Evolutionary conservation across 2,797 vertebrate species (phyloP).

Genomic region (Propithecus perrieri): DNA sequence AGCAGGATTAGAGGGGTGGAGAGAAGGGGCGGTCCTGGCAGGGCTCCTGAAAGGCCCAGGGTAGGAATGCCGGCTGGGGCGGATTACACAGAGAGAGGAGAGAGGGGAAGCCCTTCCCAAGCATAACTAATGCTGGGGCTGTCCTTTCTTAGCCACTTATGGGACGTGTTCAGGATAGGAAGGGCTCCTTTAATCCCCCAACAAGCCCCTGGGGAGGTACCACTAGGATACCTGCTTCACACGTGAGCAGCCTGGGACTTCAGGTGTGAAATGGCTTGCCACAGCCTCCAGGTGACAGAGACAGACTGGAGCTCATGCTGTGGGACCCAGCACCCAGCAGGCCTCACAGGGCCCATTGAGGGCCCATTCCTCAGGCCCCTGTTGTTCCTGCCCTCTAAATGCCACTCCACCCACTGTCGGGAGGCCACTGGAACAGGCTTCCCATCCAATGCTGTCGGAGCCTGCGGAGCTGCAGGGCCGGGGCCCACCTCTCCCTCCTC

Average conservation of each 20-base stretch:
- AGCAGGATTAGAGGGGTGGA: not conserved
- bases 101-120: fast-evolving
- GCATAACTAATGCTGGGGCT: not conserved
- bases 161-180: not conserved
- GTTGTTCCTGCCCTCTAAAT: not conserved
- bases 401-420: fast-evolving
- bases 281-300: not conserved
- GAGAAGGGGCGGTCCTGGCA: not conserved
- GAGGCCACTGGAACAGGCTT: not conserved
- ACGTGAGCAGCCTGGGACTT: not conserved
- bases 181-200: not conserved
- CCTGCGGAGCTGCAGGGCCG: not conserved
- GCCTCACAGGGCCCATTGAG: fast-evolving
- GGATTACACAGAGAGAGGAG: not conserved
- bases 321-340: not conserved
- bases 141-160: not conserved
- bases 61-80: not conserved
- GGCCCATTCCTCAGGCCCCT: not conserved
- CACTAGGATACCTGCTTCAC: not conserved
- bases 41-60: not conserved
- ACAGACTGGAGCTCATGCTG: not conserved
- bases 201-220: too few relatives aligned
- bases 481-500: not conserved
- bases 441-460: not conserved
- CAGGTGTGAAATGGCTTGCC: too few relatives aligned